Evolutionary conservation across 2,888 invertebrate species (phyloP).

Genomic region (Embidobia sp.): DNA sequence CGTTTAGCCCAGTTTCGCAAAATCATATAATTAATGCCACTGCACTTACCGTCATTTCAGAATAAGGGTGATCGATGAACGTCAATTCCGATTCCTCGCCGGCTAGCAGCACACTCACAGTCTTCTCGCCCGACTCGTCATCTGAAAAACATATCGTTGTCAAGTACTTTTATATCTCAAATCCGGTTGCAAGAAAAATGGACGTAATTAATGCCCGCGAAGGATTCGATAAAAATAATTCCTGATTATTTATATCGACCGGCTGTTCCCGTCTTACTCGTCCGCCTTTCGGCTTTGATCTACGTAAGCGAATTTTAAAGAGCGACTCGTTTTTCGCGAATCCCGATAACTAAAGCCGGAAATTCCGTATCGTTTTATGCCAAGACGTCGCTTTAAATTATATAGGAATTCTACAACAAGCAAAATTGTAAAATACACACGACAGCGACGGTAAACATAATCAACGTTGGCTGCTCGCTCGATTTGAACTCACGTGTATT

Average conservation of each 20-base stretch:
- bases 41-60: slow-evolving; percentile 93
- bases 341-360: no score
- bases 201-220: background rate
- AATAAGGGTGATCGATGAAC: slow-evolving; percentile 93
- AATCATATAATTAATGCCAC: slow-evolving; percentile 39
- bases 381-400: no score
- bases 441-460: no score
- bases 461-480: no score
- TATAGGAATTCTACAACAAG: no score
- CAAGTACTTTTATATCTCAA: background rate
- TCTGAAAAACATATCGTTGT: slow-evolving; percentile 84
- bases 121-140: slow-evolving; percentile 95
- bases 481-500: no score
- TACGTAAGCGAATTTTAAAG: slow-evolving; percentile 27
- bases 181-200: background rate
- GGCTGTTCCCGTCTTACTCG: background rate
- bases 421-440: no score
- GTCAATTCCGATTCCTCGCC: slow-evolving; percentile 95
- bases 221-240: slow-evolving; percentile 4
- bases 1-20: slow-evolving; percentile 21
- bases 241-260: background rate
- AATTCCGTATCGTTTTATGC: no score
- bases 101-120: slow-evolving; percentile 93
- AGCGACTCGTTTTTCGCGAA: background rate
- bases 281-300: background rate